Base-by-base conservation (phyloP, 2,888 invertebrate species). In the Eilema caniola region DNA sequence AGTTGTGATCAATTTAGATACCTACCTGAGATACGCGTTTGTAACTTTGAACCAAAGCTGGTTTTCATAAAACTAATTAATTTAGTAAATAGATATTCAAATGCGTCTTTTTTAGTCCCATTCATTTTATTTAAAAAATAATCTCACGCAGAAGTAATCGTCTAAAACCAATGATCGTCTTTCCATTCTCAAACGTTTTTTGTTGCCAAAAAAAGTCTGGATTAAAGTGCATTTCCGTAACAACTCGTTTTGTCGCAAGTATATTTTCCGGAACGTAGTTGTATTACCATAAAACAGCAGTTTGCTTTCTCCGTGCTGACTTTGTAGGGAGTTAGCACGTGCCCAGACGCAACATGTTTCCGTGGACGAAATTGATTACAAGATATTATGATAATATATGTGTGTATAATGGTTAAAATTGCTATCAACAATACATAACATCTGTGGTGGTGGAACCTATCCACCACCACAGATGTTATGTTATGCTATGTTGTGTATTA, bases 181-280 rank as follows among this genome's bases (percentile, higher is more conserved):
- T 37, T 16, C 20, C 47, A 47, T 7, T 24, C 25, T 16, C 5
- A 37, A 23, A 41, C 77, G 79, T 77, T 80, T 77, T 75, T 78
- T 77, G 74, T 76, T 70, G 78, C 73, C 74, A 72, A 85, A 86
- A 86, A 53, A 88, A 85, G 91, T 87, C 78, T 76, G 79, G 82
- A 84, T 86, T 81, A 87, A 88, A 92, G 91, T 89, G 92, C 86
- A 87, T 87, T 91, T 95, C 95, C 95, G 90, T 93, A 82, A 95
- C 95, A 95, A 95, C 94, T 90, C 88, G 92, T 89, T 95, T 94
- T 95, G 95, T 95, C 94, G 93, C 89, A 87, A 84, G 86, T 87
- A 91, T 91, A 92, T 90, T 92, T 92, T 90, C 88, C 88, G 88
- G 86, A 87, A 87, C 85, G 89, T 91, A 91, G 88, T 79, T 70